Evolutionary conservation across 2,113 vertebrate species (phyloP).

Genomic region (Pandion haliaetus): DNA sequence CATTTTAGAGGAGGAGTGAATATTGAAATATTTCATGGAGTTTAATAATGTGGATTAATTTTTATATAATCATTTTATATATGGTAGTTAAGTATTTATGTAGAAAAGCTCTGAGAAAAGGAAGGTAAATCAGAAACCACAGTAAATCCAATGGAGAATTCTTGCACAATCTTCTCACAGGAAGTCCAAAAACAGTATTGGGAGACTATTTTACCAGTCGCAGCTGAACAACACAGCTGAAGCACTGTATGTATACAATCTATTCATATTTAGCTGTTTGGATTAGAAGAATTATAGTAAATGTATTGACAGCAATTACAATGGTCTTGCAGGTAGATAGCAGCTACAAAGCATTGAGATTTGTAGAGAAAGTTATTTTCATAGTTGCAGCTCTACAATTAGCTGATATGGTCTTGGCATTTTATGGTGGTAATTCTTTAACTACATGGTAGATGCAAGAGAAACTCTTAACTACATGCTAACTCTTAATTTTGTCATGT

Average conservation of each 20-base stretch:
- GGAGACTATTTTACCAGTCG: neutral
- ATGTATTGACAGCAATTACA: neutral
- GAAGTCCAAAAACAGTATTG: neutral
- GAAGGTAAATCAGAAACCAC: neutral
- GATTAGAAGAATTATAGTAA: neutral
- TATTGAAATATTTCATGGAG: neutral
- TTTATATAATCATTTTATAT: neutral
- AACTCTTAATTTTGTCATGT: neutral
- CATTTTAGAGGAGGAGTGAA: neutral
- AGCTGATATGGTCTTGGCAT: neutral
- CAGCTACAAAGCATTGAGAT: neutral
- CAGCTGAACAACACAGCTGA: neutral
- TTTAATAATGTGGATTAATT: neutral
- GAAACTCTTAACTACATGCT: neutral
- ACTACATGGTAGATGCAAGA: neutral
- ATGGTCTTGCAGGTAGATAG: neutral
- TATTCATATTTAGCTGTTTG: neutral
- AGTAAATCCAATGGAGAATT: neutral
- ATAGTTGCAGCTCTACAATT: neutral
- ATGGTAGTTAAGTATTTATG: neutral
- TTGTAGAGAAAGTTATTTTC: neutral
- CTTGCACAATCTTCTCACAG: neutral
- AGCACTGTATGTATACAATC: neutral
- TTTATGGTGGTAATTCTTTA: neutral
- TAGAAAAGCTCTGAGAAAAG: neutral